phyloP scores from a whole-genome alignment of 2,113 vertebrate species.

The Nycticryphes semicollaris region DNA sequence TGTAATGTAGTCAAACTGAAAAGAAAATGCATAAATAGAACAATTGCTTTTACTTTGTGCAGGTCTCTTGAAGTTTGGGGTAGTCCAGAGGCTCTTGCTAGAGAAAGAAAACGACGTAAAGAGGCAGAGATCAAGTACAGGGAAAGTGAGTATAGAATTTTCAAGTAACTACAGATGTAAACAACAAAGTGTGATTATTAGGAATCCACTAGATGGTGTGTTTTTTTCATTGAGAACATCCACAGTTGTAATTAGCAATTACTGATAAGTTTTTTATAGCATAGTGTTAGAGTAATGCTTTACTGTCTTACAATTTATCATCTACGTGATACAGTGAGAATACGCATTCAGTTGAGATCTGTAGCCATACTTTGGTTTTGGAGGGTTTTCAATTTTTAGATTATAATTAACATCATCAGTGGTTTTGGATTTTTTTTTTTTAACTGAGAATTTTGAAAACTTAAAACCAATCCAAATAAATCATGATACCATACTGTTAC shows the following conservation, averaged over 20 bases:
- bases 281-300: not conserved
- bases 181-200: not conserved
- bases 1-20: not conserved
- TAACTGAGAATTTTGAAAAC: not conserved
- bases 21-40: not conserved
- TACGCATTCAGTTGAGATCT: not conserved
- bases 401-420: not conserved
- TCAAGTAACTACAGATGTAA: not conserved
- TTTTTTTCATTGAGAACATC: not conserved
- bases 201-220: not conserved
- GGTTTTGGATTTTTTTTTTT: not conserved
- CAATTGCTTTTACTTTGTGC: not conserved
- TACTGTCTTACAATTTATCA: not conserved
- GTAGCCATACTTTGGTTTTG: not conserved
- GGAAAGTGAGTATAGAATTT: conserved; percentile 85
- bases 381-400: not conserved
- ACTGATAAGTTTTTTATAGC: not conserved
- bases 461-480: not conserved
- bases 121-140: conserved; percentile 89
- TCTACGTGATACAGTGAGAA: not conserved
- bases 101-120: conserved; percentile 90
- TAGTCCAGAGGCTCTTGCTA: conserved; percentile 90
- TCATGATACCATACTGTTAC: not conserved
- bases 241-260: not conserved
- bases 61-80: conserved; percentile 97